Conservation (phyloP, 2,797 vertebrate genomes). For the Peromyscus eremicus region DNA sequence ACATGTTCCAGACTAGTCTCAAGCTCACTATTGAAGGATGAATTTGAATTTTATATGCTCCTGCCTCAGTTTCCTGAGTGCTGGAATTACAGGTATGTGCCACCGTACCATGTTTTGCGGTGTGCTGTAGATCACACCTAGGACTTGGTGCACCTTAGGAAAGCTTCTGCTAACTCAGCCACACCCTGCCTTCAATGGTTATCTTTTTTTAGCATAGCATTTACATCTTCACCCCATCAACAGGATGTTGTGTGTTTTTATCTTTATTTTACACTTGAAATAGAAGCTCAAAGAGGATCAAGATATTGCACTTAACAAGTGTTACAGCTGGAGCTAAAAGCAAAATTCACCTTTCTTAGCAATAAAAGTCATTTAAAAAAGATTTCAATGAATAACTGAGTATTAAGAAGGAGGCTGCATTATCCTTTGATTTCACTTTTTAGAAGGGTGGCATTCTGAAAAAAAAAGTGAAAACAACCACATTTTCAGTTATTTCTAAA, state of each 20-base stretch:
- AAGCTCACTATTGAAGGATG: neutral
- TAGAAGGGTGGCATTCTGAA: neutral
- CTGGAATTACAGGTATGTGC: neutral
- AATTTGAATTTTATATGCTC: neutral
- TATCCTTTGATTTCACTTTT: constrained; percentile 53
- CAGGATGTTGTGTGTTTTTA: constrained; percentile 15
- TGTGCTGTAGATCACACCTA: neutral
- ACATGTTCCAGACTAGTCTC: neutral
- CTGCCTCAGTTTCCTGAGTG: neutral
- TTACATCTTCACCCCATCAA: neutral
- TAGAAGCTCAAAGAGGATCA: neutral
- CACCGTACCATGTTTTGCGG: neutral
- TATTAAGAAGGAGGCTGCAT: neutral
- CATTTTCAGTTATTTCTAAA: neutral
- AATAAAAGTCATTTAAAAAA: neutral
- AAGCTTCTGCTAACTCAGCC: neutral
- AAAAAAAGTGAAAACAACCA: neutral
- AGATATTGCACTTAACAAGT: constrained; percentile 7
- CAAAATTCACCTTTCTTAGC: neutral
- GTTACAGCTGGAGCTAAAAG: constrained; percentile 20
- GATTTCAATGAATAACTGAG: constrained; percentile 52
- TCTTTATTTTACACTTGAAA: constrained; percentile 41
- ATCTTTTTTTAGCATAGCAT: constrained; percentile 29
- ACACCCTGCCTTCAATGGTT: neutral
- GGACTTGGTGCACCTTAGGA: neutral